Evolutionary conservation across 2,797 vertebrate species (phyloP).

Genomic region (Siniperca undulata): DNA sequence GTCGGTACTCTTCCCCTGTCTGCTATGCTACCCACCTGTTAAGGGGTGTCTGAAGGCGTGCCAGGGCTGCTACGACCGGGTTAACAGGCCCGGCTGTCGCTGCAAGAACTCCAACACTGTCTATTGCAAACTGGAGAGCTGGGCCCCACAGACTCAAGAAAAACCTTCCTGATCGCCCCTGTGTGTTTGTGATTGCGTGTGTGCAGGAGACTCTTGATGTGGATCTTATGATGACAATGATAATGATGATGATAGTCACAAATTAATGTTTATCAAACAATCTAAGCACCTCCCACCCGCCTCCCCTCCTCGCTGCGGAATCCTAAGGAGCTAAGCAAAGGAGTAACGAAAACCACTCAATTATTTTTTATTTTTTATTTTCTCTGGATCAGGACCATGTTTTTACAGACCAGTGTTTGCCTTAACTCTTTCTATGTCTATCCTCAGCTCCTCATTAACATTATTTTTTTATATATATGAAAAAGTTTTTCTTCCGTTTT

Average conservation of each 20-base stretch:
- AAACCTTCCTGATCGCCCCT: conserved; percentile 92
- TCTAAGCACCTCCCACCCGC: conserved; percentile 80
- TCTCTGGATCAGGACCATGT: conserved; percentile 80
- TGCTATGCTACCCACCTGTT: conserved; percentile 96
- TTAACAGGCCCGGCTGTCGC: conserved; percentile 93
- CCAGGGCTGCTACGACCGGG: conserved; percentile 91
- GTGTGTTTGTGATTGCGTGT: conserved; percentile 53
- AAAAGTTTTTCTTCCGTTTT: conserved; percentile 77
- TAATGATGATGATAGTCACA: conserved; percentile 77
- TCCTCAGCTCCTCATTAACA: conserved; percentile 82
- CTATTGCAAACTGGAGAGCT: conserved; percentile 97
- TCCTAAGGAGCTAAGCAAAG: conserved; percentile 77
- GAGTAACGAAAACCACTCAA: conserved; percentile 86
- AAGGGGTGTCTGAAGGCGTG: conserved; percentile 93
- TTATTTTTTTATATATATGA: conserved; percentile 66
- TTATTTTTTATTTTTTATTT: conserved; percentile 64
- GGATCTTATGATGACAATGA: conserved; percentile 74
- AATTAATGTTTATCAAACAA: conserved; percentile 84
- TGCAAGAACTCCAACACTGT: conserved; percentile 99
- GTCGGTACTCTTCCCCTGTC: conserved; percentile 93
- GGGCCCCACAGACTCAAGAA: conserved; percentile 84
- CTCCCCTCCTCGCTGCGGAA: conserved; percentile 70
- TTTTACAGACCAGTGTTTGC: conserved; percentile 88
- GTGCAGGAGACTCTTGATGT: conserved; percentile 61
- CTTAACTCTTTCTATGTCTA: conserved; percentile 82